These are phyloP conservation scores for Trypoxylon attenuatum DNA, from an alignment of 2,888 invertebrate species.

Conservation along the genomic window DNA sequence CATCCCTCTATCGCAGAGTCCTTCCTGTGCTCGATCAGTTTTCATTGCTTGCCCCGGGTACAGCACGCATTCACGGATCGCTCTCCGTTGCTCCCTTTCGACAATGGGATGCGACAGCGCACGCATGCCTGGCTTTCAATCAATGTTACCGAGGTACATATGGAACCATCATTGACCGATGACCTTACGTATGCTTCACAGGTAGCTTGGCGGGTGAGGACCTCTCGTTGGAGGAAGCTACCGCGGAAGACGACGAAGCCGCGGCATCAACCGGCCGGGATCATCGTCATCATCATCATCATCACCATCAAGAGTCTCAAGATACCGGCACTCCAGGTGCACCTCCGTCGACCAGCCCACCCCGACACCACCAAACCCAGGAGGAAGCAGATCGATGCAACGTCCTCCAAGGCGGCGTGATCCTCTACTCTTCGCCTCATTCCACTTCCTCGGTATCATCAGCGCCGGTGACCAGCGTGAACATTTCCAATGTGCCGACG, in stretches of 20 bases:
- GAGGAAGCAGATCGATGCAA: slow-evolving; percentile 70
- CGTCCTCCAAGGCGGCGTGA: slow-evolving; percentile 70
- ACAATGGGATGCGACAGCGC: background rate
- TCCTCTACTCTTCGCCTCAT: slow-evolving; percentile 69
- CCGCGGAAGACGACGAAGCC: slow-evolving; percentile 75
- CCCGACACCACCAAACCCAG: slow-evolving; percentile 65
- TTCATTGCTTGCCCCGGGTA: slow-evolving; percentile 5
- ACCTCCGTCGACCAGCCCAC: slow-evolving; percentile 61
- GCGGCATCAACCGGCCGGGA: slow-evolving; percentile 69
- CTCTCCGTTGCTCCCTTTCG: background rate
- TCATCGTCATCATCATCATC: slow-evolving; percentile 72
- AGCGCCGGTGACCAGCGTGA: slow-evolving; percentile 66
- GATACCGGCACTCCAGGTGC: slow-evolving; percentile 49
- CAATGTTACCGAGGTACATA: background rate
- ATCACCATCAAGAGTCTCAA: slow-evolving; percentile 69
- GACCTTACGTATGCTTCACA: slow-evolving; percentile 75
- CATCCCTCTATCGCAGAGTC: slow-evolving; percentile 58
- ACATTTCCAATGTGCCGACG: slow-evolving; percentile 74
- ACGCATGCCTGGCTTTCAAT: background rate
- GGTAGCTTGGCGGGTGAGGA: slow-evolving; percentile 89
- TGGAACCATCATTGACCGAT: slow-evolving; percentile 28
- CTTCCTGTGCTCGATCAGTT: slow-evolving; percentile 65
- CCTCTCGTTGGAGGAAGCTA: slow-evolving; percentile 79
- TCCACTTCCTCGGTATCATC: slow-evolving; percentile 60
- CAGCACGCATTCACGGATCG: slow-evolving; percentile 2